These are phyloP conservation scores for Melospiza georgiana DNA, from an alignment of 2,113 vertebrate species.

Conservation along the genomic window DNA sequence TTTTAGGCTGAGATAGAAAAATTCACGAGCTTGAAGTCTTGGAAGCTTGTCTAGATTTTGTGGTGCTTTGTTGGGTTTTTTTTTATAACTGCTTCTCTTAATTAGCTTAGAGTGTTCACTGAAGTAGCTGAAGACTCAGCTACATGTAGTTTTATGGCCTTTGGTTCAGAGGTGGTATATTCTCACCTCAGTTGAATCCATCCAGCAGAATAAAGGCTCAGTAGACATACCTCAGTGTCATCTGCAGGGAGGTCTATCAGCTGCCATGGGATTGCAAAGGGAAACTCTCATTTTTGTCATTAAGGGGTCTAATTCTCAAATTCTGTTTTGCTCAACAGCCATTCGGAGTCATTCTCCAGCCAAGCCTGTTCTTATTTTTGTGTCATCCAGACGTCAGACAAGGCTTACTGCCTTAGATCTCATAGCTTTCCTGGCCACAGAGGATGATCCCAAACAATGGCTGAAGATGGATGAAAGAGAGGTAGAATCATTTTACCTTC, in stretches of 20 bases:
- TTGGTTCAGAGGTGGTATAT: neutral
- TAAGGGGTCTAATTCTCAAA: neutral
- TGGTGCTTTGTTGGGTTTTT: neutral
- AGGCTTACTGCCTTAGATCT: conserved; percentile 95
- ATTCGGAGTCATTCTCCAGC: conserved; percentile 96
- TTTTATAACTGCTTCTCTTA: neutral
- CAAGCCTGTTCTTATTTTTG: conserved; percentile 97
- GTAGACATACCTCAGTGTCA: neutral
- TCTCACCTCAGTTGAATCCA: neutral
- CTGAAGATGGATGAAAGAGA: conserved; percentile 97
- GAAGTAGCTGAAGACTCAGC: neutral
- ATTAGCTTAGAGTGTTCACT: neutral
- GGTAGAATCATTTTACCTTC: conserved; percentile 72
- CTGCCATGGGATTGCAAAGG: neutral
- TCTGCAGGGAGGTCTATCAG: neutral
- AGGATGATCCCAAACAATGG: conserved; percentile 98
- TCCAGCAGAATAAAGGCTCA: neutral
- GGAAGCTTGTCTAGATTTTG: neutral
- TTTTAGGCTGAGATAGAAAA: neutral
- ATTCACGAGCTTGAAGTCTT: neutral
- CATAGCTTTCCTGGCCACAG: conserved; percentile 94
- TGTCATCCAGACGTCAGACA: conserved; percentile 95
- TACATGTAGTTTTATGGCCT: neutral
- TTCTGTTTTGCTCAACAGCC: conserved; percentile 77
- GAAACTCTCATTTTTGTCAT: neutral